Evolutionary conservation across 2,113 vertebrate genomes (phyloP).

Genomic region (Daboia siamensis): DNA sequence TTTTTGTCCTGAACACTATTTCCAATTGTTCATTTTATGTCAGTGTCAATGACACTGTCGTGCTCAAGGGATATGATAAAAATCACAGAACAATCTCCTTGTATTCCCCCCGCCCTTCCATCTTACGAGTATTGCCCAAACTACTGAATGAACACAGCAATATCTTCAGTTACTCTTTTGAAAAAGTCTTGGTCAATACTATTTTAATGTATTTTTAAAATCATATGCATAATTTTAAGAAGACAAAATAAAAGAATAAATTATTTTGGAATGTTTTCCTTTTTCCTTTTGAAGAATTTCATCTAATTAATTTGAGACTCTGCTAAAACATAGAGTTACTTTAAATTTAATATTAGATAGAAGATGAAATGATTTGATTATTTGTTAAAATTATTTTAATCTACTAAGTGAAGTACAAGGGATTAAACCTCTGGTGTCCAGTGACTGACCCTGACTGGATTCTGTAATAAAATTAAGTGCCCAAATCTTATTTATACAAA

Average conservation of each 20-base stretch:
- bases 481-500: neutral
- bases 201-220: neutral
- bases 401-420: neutral
- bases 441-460: too few species aligned
- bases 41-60: slow-evolving; percentile 53
- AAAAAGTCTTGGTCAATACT: neutral
- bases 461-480: neutral
- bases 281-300: neutral
- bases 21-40: slow-evolving; percentile 54
- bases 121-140: neutral
- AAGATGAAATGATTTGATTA: neutral
- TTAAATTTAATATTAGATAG: neutral
- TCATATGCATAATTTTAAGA: slow-evolving; percentile 6
- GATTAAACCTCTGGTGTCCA: neutral
- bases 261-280: slow-evolving; percentile 33
- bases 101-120: neutral
- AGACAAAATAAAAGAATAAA: slow-evolving; percentile 28
- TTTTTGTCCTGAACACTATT: slow-evolving; percentile 58
- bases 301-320: neutral
- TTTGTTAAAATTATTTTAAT: neutral
- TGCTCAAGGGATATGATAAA: slow-evolving; percentile 50
- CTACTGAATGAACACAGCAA: slow-evolving; percentile 4
- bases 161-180: slow-evolving; percentile 35
- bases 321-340: neutral
- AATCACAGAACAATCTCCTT: slow-evolving; percentile 31